Evolutionary conservation across 2,797 vertebrate species (phyloP).

Genomic region (Pachyuromys duprasi): DNA sequence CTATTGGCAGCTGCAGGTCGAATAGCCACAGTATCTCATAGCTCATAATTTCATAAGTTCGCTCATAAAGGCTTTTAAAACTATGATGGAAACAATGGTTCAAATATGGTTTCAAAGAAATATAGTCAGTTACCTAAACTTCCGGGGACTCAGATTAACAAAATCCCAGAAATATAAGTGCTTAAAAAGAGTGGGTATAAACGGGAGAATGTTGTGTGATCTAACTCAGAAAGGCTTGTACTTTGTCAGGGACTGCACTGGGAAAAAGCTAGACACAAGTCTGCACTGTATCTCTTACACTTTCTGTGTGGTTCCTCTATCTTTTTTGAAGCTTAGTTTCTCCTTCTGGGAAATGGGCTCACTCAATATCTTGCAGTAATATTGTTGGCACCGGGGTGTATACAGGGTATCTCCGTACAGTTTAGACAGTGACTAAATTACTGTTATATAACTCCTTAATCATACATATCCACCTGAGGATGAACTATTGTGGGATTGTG

Average conservation of each 20-base stretch:
- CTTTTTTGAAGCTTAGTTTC: constrained; percentile 22
- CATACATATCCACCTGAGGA: not conserved
- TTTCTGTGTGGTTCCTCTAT: not conserved
- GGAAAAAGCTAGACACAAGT: not conserved
- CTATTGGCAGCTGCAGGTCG: not conserved
- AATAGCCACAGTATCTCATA: constrained; percentile 16
- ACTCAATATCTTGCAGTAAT: not conserved
- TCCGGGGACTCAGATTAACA: constrained; percentile 10
- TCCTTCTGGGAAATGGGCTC: not conserved
- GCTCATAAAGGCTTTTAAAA: constrained; percentile 34
- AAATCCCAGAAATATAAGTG: not conserved
- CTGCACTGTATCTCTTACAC: not conserved
- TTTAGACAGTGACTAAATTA: not conserved
- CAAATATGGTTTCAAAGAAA: constrained; percentile 43
- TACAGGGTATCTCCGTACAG: not conserved
- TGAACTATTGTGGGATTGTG: not conserved
- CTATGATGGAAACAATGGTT: constrained; percentile 33
- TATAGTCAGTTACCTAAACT: constrained; percentile 51
- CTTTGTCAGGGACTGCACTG: not conserved
- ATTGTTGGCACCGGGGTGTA: not conserved
- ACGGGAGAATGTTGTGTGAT: not conserved
- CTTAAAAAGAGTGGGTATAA: not conserved
- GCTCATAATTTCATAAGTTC: constrained; percentile 25
- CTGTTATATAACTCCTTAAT: not conserved
- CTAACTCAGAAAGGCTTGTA: not conserved